phyloP scores from a whole-genome alignment of 2,888 invertebrate genomes.

The Geotrupes spiniger region DNA sequence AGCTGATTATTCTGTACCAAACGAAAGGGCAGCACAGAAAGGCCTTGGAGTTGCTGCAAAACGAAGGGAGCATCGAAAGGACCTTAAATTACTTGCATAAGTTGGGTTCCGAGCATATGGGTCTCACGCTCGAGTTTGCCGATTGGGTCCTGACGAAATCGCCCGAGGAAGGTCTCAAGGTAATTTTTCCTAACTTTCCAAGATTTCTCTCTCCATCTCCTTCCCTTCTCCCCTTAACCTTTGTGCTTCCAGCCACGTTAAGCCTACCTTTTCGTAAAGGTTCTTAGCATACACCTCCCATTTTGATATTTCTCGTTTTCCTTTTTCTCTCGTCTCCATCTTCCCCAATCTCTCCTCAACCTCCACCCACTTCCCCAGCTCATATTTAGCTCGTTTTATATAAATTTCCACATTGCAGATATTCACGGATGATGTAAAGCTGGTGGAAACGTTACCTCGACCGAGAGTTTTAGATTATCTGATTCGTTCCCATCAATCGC shows the following conservation, averaged over 20 bases:
- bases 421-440: conserved; percentile 83
- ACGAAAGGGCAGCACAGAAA: conserved; percentile 89
- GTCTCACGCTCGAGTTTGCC: conserved; percentile 90
- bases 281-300: too few relatives aligned
- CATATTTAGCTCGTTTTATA: too few relatives aligned
- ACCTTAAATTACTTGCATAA: conserved; percentile 91
- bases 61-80: conserved; percentile 78
- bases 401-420: conserved; percentile 47
- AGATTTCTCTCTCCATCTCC: too few relatives aligned
- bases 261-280: too few relatives aligned
- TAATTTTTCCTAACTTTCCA: too few relatives aligned
- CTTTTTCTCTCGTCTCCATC: too few relatives aligned
- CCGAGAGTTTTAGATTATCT: conserved; percentile 87
- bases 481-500: conserved; percentile 71
- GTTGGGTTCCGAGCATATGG: conserved; percentile 59
- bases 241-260: too few relatives aligned
- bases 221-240: too few relatives aligned
- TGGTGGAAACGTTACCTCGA: conserved; percentile 87
- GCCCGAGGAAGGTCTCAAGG: conserved; percentile 82
- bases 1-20: conserved; percentile 93
- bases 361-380: too few relatives aligned
- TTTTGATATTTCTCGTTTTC: too few relatives aligned
- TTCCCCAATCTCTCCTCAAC: too few relatives aligned
- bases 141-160: conserved; percentile 86
- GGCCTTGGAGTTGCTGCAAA: conserved; percentile 82